These are phyloP conservation scores for Dinocampus coccinellae DNA, from an alignment of 2,888 invertebrate genomes.

Conservation along the genomic window DNA sequence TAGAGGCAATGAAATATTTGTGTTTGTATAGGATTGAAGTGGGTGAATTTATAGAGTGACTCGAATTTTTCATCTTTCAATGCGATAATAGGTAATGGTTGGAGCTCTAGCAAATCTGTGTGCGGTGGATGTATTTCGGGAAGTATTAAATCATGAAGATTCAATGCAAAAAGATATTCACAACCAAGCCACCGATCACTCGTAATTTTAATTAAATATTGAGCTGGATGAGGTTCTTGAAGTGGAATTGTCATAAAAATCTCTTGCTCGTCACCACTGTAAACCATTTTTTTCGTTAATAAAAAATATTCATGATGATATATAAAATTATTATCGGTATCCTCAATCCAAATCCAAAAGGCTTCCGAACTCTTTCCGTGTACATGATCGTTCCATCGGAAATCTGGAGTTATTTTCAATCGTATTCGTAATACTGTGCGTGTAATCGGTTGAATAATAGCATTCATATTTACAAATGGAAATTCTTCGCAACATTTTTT, in stretches of 20 bases:
- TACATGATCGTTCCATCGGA: constrained; percentile 89
- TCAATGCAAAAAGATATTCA: constrained; percentile 74
- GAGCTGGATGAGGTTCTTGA: constrained; percentile 89
- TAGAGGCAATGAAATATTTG: constrained; percentile 97
- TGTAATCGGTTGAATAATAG: constrained; percentile 94
- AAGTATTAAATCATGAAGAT: constrained; percentile 88
- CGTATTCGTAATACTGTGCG: constrained; percentile 89
- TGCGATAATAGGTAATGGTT: constrained; percentile 89
- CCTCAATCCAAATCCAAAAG: constrained; percentile 99
- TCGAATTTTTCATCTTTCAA: constrained; percentile 84
- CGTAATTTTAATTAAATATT: constrained; percentile 89
- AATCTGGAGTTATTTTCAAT: constrained; percentile 81
- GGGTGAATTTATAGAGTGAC: constrained; percentile 88
- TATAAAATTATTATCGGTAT: constrained; percentile 92
- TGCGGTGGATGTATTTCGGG: constrained; percentile 94
- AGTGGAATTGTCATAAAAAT: constrained; percentile 96
- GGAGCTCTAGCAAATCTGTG: constrained; percentile 92
- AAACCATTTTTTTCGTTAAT: constrained; percentile 83
- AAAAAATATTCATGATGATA: constrained; percentile 96
- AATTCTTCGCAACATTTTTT: constrained; percentile 89
- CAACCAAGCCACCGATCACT: constrained; percentile 88
- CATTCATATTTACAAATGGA: constrained; percentile 86
- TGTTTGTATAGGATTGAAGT: constrained; percentile 99
- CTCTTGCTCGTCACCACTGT: constrained; percentile 81
- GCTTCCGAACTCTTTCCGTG: constrained; percentile 90